Evolutionary conservation across 2,797 vertebrate genomes (phyloP), one percentile per base, ranked within the genome.

Genomic region (Sparidentex hasta): DNA sequence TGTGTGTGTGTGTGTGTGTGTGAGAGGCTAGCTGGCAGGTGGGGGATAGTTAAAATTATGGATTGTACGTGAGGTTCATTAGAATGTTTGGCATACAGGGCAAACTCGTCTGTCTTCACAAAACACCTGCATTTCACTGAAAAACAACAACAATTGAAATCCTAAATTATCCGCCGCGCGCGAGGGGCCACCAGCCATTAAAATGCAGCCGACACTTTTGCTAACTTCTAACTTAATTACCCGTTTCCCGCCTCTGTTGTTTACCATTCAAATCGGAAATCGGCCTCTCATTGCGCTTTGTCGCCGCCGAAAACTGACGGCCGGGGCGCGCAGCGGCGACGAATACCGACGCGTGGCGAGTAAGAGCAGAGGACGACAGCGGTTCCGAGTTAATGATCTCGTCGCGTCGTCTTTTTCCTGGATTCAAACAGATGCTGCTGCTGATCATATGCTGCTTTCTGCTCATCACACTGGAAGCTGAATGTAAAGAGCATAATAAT

Each of bases 21-120:
- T 81, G 80, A 65, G 78, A 63, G 84, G 63, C 58, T 71, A 33
- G 74, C 86, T 91, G 90, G 90, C 89, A 91, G 90, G 91, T 92
- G 92, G 93, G 82, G 90, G 87, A 89, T 86, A 90, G 88, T 90
- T 90, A 87, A 88, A 91, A 92, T 93, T 91, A 91, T 92, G 91
- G 89, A 93, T 91, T 47, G 86, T 87, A 85, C 85, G 87, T 87
- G 85, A 90, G 92, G 84, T 89, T 94, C 91, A 93, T 93, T 93
- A 92, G 84, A 93, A 88, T 92, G 90, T 92, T 92, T 92, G 90
- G 88, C 89, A 88, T 89, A 71, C 70, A 5, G 85, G 87, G 78
- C 87, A 87, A 90, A 89, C 83, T 78, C 82, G 70, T 92, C 87
- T 54, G 80, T 93, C 90, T 92, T 83, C 81, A 88, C 85, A 77